phyloP scores from a whole-genome alignment of 1,140 invertebrate genomes.

The Magallana angulata region DNA sequence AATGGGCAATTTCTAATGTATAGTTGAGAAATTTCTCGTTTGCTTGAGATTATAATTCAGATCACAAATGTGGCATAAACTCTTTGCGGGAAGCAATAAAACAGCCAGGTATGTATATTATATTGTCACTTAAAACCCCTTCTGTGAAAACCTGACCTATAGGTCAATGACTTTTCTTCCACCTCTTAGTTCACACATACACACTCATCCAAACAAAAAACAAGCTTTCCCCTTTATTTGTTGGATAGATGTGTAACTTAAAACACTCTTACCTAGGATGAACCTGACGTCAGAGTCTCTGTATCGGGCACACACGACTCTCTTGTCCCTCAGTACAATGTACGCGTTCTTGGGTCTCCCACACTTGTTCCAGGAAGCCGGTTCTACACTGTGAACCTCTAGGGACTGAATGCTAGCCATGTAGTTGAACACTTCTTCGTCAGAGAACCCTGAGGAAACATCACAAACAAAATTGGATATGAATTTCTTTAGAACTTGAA shows the following conservation, averaged over 20 bases:
- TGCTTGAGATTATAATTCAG: background rate
- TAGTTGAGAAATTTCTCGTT: background rate
- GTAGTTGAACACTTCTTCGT: slow-evolving; percentile 21
- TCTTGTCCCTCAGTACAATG: slow-evolving; percentile 69
- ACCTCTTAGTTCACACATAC: background rate
- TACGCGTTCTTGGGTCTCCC: slow-evolving; percentile 76
- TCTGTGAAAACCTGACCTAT: background rate
- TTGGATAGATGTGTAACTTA: background rate
- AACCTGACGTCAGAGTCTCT: slow-evolving; percentile 73
- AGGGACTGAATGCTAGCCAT: slow-evolving; percentile 17
- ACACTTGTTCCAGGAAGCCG: slow-evolving; percentile 75
- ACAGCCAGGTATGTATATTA: background rate
- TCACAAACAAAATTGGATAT: too few species aligned
- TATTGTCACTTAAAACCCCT: background rate
- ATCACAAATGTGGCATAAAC: too few species aligned
- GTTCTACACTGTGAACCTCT: slow-evolving; percentile 48
- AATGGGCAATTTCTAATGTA: too few species aligned
- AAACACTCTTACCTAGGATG: slow-evolving; percentile 68
- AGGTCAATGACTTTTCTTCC: background rate
- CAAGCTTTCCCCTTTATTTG: background rate
- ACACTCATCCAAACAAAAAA: too few species aligned
- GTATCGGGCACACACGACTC: slow-evolving; percentile 73
- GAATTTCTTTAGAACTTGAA: too few species aligned
- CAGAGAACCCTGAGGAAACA: background rate
- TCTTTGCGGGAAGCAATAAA: background rate